Base-by-base conservation (phyloP, 2,797 vertebrate genomes). In the Enteromius fasciolatus region DNA sequence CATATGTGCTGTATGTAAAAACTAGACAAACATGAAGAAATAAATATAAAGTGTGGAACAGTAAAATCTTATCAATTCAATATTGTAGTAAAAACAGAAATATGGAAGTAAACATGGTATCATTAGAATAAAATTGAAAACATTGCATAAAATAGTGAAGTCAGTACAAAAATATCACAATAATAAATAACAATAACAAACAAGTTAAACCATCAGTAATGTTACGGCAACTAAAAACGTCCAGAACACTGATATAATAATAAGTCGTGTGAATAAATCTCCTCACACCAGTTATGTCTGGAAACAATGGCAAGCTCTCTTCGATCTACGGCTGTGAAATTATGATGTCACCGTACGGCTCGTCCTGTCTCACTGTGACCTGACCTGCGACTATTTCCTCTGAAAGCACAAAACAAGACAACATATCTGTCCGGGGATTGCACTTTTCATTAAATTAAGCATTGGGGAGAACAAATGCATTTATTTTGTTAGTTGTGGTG, bases 341-440 rank as follows among this genome's bases (percentile, higher is more conserved):
- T 50, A 86, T 66, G 50, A 88, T 86, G 76, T 86, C 86, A 46
- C 80, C 69, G 9, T 84, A 88, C 1, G 87, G 80, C 82, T 78
- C 54, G 31, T 81, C 73, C 80, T 88, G 87, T 50, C 12, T 44
- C 76, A 78, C 87, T 2, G 33, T 81, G 4, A 88, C 73, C 10
- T 81, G 76, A 31, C 83, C 70, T 12, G 2, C 20, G 1, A 78
- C 80, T 2, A 75, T 67, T 14, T 67, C 28, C 57, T 88, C 87
- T 88, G 84, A 76, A 36, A 73, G 84, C 28, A 69, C 52, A n/a
- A 59, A 23, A 70, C 12, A 72, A 20, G 20, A 14, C 57, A 39
- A 31, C 5, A 23, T 74, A 15, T 57, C 12, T 36, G 33, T 7
- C 31, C 5, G 48, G 12, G 12, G 18, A 74, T 3, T n/a, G 11